Conservation (phyloP, 2,797 vertebrate genomes). For the Cottoperca gobio region DNA sequence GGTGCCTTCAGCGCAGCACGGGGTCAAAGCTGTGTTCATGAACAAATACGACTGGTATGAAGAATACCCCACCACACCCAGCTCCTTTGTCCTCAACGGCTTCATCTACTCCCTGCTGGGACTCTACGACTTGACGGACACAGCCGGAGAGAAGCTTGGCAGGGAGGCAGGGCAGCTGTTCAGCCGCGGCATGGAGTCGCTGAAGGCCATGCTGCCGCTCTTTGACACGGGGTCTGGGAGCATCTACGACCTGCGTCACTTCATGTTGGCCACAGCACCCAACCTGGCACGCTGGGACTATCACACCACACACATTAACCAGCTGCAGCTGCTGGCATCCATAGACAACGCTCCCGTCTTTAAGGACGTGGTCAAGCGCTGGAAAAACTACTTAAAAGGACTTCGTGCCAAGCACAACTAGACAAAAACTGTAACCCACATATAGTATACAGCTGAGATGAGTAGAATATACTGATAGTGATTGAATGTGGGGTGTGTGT, state of each 20-base stretch:
- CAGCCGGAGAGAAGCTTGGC: constrained; percentile 90
- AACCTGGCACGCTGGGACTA: constrained; percentile 99
- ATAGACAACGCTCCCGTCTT: constrained; percentile 92
- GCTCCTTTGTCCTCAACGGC: constrained; percentile 98
- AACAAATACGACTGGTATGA: constrained; percentile 97
- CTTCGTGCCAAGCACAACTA: constrained; percentile 98
- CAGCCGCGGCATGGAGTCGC: constrained; percentile 93
- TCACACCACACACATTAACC: constrained; percentile 99
- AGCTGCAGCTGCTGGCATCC: constrained; percentile 94
- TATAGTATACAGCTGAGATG: constrained; percentile 12
- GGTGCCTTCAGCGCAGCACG: constrained; percentile 91
- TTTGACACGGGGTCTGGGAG: constrained; percentile 98
- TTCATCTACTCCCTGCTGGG: constrained; percentile 98
- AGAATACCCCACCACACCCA: constrained; percentile 96
- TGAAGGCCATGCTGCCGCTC: constrained; percentile 97
- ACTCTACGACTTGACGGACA: constrained; percentile 94
- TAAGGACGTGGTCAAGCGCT: constrained; percentile 93
- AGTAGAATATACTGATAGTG: constrained; percentile 10
- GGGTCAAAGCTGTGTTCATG: constrained; percentile 97
- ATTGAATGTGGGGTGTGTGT: constrained; percentile 33
- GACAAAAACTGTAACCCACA: constrained; percentile 51
- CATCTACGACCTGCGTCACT: constrained; percentile 97
- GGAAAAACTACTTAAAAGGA: constrained; percentile 97
- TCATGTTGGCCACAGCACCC: constrained; percentile 93
- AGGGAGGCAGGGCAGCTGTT: constrained; percentile 90